Percentiles rank a stretch among this genome's conserved stretches.
phyloP scores from a whole-genome alignment of 2,888 invertebrate species.

The Polylopha cassiicola region DNA sequence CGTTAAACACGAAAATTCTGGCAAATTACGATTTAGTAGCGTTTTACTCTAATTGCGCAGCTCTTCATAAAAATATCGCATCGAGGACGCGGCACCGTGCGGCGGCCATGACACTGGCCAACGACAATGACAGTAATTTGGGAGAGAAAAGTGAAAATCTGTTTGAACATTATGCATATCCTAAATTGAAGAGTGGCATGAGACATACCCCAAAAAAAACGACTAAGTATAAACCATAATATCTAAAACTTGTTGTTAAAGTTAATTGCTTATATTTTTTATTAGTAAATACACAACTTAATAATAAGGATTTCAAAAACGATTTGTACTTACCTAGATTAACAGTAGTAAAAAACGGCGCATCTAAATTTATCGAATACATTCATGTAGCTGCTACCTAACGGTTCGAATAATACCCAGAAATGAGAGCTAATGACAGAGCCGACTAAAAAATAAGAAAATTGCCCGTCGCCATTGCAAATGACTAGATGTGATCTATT shows the following conservation, averaged over 20 bases:
- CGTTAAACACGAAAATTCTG: slow-evolving; percentile 65
- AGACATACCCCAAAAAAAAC: too few relatives aligned
- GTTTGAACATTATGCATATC: slow-evolving; percentile 24
- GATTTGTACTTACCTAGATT: too few relatives aligned
- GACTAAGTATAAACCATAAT: too few relatives aligned
- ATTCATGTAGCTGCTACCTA: slow-evolving; percentile 36
- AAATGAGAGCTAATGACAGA: slow-evolving; percentile 61
- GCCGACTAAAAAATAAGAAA: slow-evolving; percentile 46
- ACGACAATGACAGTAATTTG: slow-evolving; percentile 58
- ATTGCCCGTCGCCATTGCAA: slow-evolving; percentile 52
- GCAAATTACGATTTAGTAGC: slow-evolving; percentile 65
- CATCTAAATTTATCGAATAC: slow-evolving; percentile 33
- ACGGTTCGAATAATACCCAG: slow-evolving; percentile 61
- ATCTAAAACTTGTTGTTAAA: too few relatives aligned
- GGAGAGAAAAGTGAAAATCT: slow-evolving; percentile 45
- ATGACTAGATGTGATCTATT: slow-evolving; percentile 47
- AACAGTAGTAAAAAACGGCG: slow-evolving; percentile 23
- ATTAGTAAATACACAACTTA: neutral
- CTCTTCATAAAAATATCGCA: slow-evolving; percentile 55
- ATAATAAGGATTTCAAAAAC: neutral
- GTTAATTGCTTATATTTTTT: too few relatives aligned
- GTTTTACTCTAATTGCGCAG: slow-evolving; percentile 69
- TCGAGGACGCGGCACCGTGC: slow-evolving; percentile 36
- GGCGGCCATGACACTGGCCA: slow-evolving; percentile 45
- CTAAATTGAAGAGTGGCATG: slow-evolving; percentile 3